Evolutionary conservation across 2,113 vertebrate genomes (phyloP).

Genomic region (Charina bottae): DNA sequence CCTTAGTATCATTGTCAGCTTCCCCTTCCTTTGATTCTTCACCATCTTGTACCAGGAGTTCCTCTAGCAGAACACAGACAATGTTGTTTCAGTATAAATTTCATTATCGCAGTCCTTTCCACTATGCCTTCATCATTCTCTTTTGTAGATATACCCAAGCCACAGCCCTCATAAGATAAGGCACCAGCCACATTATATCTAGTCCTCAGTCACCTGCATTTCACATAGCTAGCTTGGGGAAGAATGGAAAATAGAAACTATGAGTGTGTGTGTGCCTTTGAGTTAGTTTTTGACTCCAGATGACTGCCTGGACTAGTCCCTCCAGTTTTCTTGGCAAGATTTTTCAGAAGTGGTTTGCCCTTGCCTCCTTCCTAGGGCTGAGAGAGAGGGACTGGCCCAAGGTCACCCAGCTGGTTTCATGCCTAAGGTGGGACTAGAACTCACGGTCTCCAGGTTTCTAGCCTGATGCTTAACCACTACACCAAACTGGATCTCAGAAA

Average conservation of each 20-base stretch:
- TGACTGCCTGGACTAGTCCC: neutral
- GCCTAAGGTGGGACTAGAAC: neutral
- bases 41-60: constrained; percentile 41
- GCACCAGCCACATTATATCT: neutral
- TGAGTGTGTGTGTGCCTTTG: neutral
- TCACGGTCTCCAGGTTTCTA: neutral
- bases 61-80: constrained; percentile 49
- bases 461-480: neutral
- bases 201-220: neutral
- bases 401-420: neutral
- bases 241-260: neutral
- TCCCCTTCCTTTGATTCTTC: constrained; percentile 38
- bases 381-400: neutral
- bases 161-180: neutral
- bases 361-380: neutral
- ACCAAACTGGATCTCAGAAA: neutral
- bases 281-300: neutral
- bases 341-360: neutral
- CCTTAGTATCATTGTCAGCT: constrained; percentile 77
- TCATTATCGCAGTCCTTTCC: neutral
- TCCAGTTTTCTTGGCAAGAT: neutral
- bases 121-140: neutral
- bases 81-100: neutral
- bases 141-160: neutral
- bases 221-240: neutral